Base-by-base conservation (phyloP, 2,888 invertebrate genomes). In the Belgica antarctica region DNA sequence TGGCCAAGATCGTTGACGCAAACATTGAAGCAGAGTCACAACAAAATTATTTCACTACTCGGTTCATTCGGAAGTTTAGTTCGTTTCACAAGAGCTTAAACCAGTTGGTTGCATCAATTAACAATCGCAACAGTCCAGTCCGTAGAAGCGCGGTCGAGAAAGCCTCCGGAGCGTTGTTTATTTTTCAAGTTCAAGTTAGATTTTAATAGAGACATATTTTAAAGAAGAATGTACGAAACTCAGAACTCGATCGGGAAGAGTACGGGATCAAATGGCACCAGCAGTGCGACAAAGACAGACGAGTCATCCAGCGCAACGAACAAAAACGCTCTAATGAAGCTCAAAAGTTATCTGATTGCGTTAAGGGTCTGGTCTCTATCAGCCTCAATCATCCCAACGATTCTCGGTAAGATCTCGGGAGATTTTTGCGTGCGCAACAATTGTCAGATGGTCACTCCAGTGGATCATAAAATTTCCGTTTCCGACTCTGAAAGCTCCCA, bases 281-380 rank as follows among this genome's bases (percentile, higher is more conserved):
- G 12, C 8, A 52, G 22, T n/a, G 52, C 17, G 22, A 22, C 22
- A 3, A 52, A 52, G 52, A 52, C 59, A 59, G 59, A 57, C 4
- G 24, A 59, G 27, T 22, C 25, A 4, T 3, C 7, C 52, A 22
- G n/a, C 27, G 27, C 27, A 10, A 19, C 27, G 4, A 65, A 46
- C 3, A 22, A 24, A 34, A 68, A 68, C 57, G 68, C 25, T 28
- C 34, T 92, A 74, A 92, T 93, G 90, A 94, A 94, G 82, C 81
- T 94, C 52, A 90, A 92, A 71, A 92, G 93, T 12, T 94, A 94
- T 78, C 86, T 95, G 73, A 81, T 92, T 74, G 95, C 96, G 1
- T 80, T 96, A 72, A 84, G 96, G 72, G 96, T 96, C 25, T 96
- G 96, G 96, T 95, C 96, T 0, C 82, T 96, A 73, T 93, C 94